These are phyloP conservation scores for Adelosebastes latens DNA, from an alignment of 2,797 vertebrate species.

Conservation along the genomic window DNA sequence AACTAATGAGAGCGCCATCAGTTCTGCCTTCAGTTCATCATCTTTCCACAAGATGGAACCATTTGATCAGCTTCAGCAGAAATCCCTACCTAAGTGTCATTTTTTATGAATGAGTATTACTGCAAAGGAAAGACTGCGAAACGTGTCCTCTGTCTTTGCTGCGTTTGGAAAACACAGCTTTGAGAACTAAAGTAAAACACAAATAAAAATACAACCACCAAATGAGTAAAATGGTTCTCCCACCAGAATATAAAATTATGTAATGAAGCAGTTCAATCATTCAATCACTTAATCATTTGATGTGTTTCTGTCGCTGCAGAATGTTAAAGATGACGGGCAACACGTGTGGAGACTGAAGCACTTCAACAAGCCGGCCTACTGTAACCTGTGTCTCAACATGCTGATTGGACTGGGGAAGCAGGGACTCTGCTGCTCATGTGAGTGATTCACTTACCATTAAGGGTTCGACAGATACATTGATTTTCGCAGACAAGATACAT, in stretches of 20 bases:
- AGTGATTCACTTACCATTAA: slow-evolving; percentile 67
- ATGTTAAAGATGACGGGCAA: slow-evolving; percentile 95
- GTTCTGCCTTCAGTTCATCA: neutral
- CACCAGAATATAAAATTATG: slow-evolving; percentile 79
- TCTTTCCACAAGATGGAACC: slow-evolving; percentile 71
- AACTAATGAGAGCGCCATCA: neutral
- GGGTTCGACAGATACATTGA: neutral
- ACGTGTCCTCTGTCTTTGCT: neutral
- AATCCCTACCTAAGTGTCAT: fast-evolving
- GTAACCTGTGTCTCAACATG: slow-evolving; percentile 96
- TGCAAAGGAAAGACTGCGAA: neutral
- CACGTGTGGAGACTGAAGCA: slow-evolving; percentile 97
- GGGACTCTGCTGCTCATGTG: slow-evolving; percentile 96
- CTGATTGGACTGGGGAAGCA: slow-evolving; percentile 94
- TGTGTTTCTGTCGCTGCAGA: slow-evolving; percentile 77
- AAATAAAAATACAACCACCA: neutral
- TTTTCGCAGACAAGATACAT: neutral
- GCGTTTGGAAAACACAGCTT: neutral
- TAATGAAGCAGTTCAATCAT: neutral
- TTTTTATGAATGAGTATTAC: slow-evolving; percentile 64
- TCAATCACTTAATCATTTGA: neutral
- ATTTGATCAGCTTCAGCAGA: slow-evolving; percentile 41
- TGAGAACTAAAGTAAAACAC: neutral
- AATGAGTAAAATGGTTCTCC: neutral
- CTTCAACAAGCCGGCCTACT: slow-evolving; percentile 97